phyloP scores from a whole-genome alignment of 2,797 vertebrate species.

The Glyptemys insculpta region DNA sequence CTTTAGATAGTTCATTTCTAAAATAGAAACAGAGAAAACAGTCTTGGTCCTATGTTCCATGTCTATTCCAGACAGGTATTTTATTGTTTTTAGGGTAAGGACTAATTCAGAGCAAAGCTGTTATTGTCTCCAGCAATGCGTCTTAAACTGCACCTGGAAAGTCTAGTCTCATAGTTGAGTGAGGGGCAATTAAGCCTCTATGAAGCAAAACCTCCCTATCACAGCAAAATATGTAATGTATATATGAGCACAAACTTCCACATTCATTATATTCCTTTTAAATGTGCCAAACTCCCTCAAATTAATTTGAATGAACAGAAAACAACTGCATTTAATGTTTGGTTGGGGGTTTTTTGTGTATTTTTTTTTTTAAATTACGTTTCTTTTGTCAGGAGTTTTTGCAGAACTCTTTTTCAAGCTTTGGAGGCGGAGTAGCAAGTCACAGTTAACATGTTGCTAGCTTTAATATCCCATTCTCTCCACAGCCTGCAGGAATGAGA shows the following conservation, averaged over 20 bases:
- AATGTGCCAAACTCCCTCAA: neutral
- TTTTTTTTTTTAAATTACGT: neutral
- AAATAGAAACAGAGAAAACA: slow-evolving; percentile 6
- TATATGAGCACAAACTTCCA: slow-evolving; percentile 37
- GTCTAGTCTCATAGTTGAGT: neutral
- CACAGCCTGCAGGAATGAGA: neutral
- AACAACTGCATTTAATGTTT: slow-evolving; percentile 14
- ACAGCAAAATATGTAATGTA: slow-evolving; percentile 34
- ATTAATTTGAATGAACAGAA: slow-evolving; percentile 26
- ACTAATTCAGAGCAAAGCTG: slow-evolving; percentile 29
- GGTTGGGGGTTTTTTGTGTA: neutral
- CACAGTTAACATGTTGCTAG: neutral
- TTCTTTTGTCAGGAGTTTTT: neutral
- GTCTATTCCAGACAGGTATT: neutral
- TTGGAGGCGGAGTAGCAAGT: neutral
- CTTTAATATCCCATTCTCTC: neutral
- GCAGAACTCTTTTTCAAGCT: neutral
- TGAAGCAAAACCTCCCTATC: slow-evolving; percentile 36
- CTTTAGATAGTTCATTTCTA: slow-evolving; percentile 2
- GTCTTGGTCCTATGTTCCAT: neutral
- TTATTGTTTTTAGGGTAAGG: slow-evolving; percentile 40
- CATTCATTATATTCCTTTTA: slow-evolving; percentile 25
- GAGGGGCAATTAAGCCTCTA: slow-evolving; percentile 55
- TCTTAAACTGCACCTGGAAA: slow-evolving; percentile 39
- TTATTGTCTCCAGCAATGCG: slow-evolving; percentile 35